Base-by-base conservation (phyloP, 2,113 vertebrate species). In the Python bivittatus region DNA sequence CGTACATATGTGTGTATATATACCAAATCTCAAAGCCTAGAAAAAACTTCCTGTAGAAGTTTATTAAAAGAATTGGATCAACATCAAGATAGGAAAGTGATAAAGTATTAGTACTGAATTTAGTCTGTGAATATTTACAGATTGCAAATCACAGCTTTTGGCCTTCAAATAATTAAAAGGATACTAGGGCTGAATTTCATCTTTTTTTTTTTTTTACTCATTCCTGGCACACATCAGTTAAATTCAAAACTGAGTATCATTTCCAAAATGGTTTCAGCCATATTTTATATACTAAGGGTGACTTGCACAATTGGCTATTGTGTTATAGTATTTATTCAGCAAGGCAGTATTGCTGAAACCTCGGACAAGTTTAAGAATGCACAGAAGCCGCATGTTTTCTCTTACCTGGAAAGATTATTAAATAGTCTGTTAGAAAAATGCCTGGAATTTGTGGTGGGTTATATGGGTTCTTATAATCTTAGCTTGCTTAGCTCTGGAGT, bases 171-270 rank as follows among this genome's bases (percentile, higher is more conserved):
- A 91, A 86, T 1, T 0, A 0, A 33, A 42, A 27, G 15, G 23
- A 72, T 87, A 56, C 84, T 90, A 87, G 56, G 84, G 90, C 4
- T 29, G 60, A 15, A 38, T 68, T 54, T 52, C 8, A 88, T 93
- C 92, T 58, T 56, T 88, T 91, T 58, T 56, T 88, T 91, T 10
- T 1, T 0, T 90, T 68, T 90, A 88, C 92, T 91, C 27, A 79
- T 90, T 53, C 89, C 52, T 83, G 13, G 38, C 38, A 84, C 15
- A 94, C 93, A 92, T 64, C 54, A 86, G 11, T 91, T 88, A 83
- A 87, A 87, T 91, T 96, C 27, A 15, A 91, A 93, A 88, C 13
- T 3, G 0, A 0, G 56, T 0, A 0, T 0, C 42, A 1, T 91
- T 91, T 29, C 3, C 3, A 84, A 5, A 27, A 27, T 84, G 6